These are phyloP conservation scores for Alcedo quadribrachys DNA, from an alignment of 2,797 vertebrate species.

Conservation along the genomic window DNA sequence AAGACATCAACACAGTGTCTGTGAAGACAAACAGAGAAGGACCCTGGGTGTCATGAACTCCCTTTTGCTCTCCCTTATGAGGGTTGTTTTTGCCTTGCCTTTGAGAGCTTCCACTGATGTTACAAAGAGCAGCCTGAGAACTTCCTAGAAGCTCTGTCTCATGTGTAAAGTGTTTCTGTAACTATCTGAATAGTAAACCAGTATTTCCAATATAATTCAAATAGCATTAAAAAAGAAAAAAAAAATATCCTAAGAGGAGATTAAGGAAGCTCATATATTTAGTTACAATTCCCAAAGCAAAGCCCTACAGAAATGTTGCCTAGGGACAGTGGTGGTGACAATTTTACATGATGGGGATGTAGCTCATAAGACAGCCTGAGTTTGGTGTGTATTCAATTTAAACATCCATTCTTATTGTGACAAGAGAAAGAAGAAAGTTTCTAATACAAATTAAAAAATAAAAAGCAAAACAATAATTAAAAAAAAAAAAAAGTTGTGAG, in stretches of 20 bases:
- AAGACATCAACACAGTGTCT: not conserved
- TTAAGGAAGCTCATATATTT: not conserved
- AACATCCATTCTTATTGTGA: not conserved
- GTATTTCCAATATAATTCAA: not conserved
- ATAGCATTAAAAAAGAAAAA: not conserved
- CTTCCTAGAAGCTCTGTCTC: not conserved
- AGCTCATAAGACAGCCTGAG: accelerated
- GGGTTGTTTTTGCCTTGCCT: not conserved
- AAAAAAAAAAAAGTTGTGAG: not conserved
- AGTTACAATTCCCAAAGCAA: not conserved
- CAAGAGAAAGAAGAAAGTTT: not conserved
- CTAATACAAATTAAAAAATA: not conserved
- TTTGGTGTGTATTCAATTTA: not conserved
- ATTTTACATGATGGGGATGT: not conserved
- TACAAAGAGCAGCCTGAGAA: not conserved
- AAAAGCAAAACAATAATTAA: not conserved
- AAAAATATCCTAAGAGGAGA: not conserved
- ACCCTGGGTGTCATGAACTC: not conserved
- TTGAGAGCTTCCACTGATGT: not conserved
- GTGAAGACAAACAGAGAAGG: not conserved
- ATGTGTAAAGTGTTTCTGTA: not conserved
- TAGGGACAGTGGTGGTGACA: not conserved
- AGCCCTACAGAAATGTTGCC: not conserved
- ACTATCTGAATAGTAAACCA: not conserved
- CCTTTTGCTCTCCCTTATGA: not conserved